Evolutionary conservation across 2,113 vertebrate genomes (phyloP).

Genomic region (Percopsis transmontana): DNA sequence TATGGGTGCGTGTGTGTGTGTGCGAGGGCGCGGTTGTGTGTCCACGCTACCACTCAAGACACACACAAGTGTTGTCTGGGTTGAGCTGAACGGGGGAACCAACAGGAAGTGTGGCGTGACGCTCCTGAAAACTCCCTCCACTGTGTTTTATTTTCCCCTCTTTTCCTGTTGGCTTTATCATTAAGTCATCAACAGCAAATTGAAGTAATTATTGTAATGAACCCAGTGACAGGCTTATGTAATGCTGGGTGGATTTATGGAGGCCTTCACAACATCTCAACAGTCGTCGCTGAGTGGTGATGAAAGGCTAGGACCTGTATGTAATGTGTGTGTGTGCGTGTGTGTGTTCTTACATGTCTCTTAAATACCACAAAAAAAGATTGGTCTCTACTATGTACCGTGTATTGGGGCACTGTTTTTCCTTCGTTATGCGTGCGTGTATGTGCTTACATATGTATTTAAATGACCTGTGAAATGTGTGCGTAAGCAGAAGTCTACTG

Average conservation of each 20-base stretch:
- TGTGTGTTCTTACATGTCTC: conserved; percentile 2
- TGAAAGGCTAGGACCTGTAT: conserved; percentile 25
- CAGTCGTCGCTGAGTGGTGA: conserved; percentile 43
- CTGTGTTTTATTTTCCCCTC: conserved; percentile 45
- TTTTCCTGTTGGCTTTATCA: conserved; percentile 62
- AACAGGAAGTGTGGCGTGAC: conserved; percentile 55
- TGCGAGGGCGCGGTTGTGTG: conserved; percentile 18
- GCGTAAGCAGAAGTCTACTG: conserved; percentile 15
- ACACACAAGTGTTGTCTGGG: conserved; percentile 31
- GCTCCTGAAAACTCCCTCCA: conserved; percentile 55
- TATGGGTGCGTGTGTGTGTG: conserved; percentile 3
- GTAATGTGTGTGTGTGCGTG: conserved; percentile 1
- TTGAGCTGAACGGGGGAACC: conserved; percentile 51
- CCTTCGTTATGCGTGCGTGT: background rate
- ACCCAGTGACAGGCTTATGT: conserved; percentile 68
- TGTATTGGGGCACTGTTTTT: background rate
- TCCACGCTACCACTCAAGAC: conserved; percentile 34
- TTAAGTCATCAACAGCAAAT: conserved; percentile 75
- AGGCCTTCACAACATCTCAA: conserved; percentile 55
- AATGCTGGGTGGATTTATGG: conserved; percentile 64
- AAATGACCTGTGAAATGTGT: background rate
- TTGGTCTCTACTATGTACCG: background rate
- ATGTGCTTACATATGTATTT: background rate
- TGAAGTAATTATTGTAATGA: conserved; percentile 75
- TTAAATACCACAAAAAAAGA: conserved; percentile 24